These are phyloP conservation scores for Drosophila multiciliata DNA, from an alignment of 2,888 invertebrate species.

Conservation along the genomic window DNA sequence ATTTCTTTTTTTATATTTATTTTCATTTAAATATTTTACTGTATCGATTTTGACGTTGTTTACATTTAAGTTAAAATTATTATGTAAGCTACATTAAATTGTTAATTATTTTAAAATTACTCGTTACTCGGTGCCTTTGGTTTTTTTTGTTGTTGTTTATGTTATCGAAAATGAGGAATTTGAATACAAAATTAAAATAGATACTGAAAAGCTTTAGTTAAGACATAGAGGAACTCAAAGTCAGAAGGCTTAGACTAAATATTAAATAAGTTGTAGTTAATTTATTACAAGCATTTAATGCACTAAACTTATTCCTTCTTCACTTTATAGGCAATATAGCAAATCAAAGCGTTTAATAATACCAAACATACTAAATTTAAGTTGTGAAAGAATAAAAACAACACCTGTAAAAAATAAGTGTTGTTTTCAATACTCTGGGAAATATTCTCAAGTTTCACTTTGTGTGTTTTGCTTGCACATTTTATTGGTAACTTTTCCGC, in stretches of 20 bases:
- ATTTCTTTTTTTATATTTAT: slow-evolving; percentile 19
- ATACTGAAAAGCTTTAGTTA: slow-evolving; percentile 47
- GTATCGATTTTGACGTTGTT: slow-evolving; percentile 45
- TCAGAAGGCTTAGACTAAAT: slow-evolving; percentile 53
- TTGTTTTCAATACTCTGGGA: slow-evolving; percentile 6
- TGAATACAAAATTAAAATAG: slow-evolving; percentile 17
- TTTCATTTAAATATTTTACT: slow-evolving; percentile 55
- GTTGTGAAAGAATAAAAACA: slow-evolving; percentile 14
- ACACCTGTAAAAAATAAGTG: slow-evolving; percentile 43
- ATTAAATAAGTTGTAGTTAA: slow-evolving; percentile 32
- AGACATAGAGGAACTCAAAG: slow-evolving; percentile 61
- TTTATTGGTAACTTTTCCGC: slow-evolving; percentile 46
- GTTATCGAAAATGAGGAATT: slow-evolving; percentile 3
- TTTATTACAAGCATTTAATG: slow-evolving; percentile 74
- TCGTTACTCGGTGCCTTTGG: slow-evolving; percentile 53
- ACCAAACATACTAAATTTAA: not conserved
- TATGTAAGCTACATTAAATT: slow-evolving; percentile 76
- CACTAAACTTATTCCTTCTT: slow-evolving; percentile 63
- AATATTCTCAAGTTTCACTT: slow-evolving; percentile 35
- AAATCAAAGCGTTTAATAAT: slow-evolving; percentile 26
- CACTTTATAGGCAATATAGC: slow-evolving; percentile 21
- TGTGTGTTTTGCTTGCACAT: slow-evolving; percentile 31
- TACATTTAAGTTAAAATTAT: slow-evolving; percentile 78
- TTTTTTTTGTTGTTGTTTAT: not conserved
- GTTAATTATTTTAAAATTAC: slow-evolving; percentile 59